These are phyloP conservation scores for Piezodorus guildinii DNA, from an alignment of 1,140 invertebrate species.

Conservation along the genomic window DNA sequence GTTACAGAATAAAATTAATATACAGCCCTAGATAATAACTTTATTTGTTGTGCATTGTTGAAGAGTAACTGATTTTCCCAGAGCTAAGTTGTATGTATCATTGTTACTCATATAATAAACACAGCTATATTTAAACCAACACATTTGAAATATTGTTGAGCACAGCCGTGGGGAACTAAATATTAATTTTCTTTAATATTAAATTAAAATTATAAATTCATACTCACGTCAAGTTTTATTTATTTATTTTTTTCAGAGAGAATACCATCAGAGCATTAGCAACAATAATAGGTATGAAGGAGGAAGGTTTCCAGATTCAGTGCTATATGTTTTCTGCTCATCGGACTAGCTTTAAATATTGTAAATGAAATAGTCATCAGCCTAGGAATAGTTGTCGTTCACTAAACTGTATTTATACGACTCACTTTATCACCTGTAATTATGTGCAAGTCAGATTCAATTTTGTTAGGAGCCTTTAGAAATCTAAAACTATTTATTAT, in stretches of 20 bases:
- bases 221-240: not conserved
- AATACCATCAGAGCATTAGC: conserved; percentile 1
- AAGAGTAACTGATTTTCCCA: too few species aligned
- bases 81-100: too few species aligned
- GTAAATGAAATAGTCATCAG: not conserved
- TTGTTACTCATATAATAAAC: too few species aligned
- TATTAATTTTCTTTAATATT: conserved; percentile 21
- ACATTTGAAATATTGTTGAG: too few species aligned
- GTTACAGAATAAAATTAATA: too few species aligned
- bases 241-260: conserved; percentile 1
- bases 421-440: not conserved
- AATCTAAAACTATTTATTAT: not conserved
- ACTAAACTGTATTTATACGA: too few species aligned
- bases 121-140: too few species aligned
- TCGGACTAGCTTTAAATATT: not conserved
- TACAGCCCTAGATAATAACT: too few species aligned
- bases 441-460: not conserved
- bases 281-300: not conserved
- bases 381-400: too few species aligned
- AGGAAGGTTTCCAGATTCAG: not conserved
- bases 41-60: too few species aligned
- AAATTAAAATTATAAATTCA: not conserved
- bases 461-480: not conserved
- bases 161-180: not conserved
- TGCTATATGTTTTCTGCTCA: conserved; percentile 4